Evolutionary conservation across 2,888 invertebrate species (phyloP), one percentile per base, ranked within the genome.

Genomic region (Aquatica leii): DNA sequence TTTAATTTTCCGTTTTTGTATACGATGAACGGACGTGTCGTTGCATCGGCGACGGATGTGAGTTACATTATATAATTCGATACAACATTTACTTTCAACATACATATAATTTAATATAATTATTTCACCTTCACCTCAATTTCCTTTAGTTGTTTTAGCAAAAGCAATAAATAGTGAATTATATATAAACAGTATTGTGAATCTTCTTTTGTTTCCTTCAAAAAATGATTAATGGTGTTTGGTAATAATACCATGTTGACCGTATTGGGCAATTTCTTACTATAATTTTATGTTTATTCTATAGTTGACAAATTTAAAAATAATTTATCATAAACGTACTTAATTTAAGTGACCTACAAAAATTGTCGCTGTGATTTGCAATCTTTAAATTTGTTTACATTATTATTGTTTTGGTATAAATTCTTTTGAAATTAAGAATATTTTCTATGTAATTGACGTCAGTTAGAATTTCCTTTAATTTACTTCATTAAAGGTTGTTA

Each of bases 51-150:
- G 66, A 70, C 68, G 63, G 66, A 70, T 70, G 68, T 68, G 67
- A 70, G 65, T 68, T 68, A 70, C 69, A 72, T 70, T 71, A 71
- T 71, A 73, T 73, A 73, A 74, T 74, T 73, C 71, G 73, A 74
- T 76, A 73, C 71, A 74, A 68, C 73, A 73, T 69, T 74, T 73
- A 74, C 74, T 74, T 72, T 75, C 75, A 75, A 74, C 74, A 71
- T 72, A 74, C 55, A 51, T 73, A 75, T 73, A 75, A 76, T 76
- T 74, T 75, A 72, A 72, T 69, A 73, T 74, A 75, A 76, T 76
- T 74, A 73, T 73, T 69, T 76, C 71, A 74, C 75, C 75, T 76
- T 76, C 74, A 75, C 75, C 75, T 75, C 75, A 75, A 76, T 76
- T 74, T 56, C 57, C 37, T 65, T 65, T 60, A 60, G 52, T 65